Percentiles rank a stretch among this genome's conserved stretches.
Conservation (phyloP, 2,797 vertebrate genomes). For the Zenarchopterus dispar region DNA sequence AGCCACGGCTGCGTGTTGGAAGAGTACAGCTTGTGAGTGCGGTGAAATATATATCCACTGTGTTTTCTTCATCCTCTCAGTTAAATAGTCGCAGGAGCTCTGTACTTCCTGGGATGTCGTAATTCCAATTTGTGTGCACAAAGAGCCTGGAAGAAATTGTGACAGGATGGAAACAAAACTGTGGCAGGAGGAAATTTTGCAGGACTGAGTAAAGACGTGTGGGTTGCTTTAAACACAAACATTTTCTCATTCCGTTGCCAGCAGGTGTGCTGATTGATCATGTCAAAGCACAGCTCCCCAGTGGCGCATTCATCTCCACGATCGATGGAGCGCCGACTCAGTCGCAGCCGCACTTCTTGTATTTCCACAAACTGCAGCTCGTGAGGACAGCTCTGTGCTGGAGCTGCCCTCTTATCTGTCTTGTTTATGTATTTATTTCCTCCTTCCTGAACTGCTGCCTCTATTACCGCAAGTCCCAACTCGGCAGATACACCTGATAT, state of each 20-base stretch:
- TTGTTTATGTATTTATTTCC: slow-evolving; percentile 28
- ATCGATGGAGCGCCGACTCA: slow-evolving; percentile 40
- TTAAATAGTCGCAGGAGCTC: neutral
- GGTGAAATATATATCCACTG: slow-evolving; percentile 26
- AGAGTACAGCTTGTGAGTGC: neutral
- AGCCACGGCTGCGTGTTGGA: slow-evolving; percentile 15
- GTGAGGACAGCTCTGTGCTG: slow-evolving; percentile 12
- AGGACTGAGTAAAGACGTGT: slow-evolving; percentile 8
- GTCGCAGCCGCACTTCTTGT: slow-evolving; percentile 24
- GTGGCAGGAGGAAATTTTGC: neutral
- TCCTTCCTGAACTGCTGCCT: neutral
- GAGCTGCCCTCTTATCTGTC: slow-evolving; percentile 17
- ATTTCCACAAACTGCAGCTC: slow-evolving; percentile 26
- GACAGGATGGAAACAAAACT: neutral
- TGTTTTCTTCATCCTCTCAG: neutral
- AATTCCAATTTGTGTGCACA: too few species aligned
- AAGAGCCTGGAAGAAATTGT: too few species aligned
- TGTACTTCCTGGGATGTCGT: too few species aligned
- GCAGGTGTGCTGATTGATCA: slow-evolving; percentile 44
- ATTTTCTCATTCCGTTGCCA: slow-evolving; percentile 7
- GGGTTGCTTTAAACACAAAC: slow-evolving; percentile 10
- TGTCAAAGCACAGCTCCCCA: slow-evolving; percentile 40
- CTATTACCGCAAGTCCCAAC: slow-evolving; percentile 30
- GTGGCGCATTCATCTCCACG: slow-evolving; percentile 27
- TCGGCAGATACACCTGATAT: slow-evolving; percentile 54